Base-by-base conservation (phyloP, 2,797 vertebrate species). In the Chiropotes sagulatus region DNA sequence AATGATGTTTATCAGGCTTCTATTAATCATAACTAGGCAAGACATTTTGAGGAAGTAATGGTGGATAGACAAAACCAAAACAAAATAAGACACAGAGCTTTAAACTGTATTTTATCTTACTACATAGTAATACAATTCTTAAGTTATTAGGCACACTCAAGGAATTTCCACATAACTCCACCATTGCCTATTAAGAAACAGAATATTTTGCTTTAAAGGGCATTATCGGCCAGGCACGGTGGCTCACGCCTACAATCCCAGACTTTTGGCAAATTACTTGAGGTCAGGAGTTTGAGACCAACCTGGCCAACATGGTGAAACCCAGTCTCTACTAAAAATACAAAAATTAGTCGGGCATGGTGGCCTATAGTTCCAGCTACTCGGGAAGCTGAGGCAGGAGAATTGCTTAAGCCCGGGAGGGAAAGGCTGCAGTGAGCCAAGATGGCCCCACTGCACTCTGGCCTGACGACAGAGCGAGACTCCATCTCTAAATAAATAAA, bases 151-250 rank as follows among this genome's bases (percentile, higher is more conserved):
- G 41, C 57, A 92, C 46, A 88, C 20, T 90, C 44, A 94, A 87
- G 46, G 33, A 95, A 70, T 33, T 52, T 57, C 30, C 19, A 91
- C 12, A 44, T 52, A 82, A 96, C 70, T 75, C n/a, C 7, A 93
- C 2, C 48, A 72, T 79, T 86, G 75, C 39, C 78, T 88, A 82
- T 79, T 96, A 14, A 82, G 36, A 89, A 96, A 83, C 46, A 93
- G 20, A 82, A 48, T 93, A 70, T 91, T 97, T 86, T 44, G 93
- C 44, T 64, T 95, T 61, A 94, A 87, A 85, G 13, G 73, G 15
- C 33, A 67, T 67, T 67, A 67, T 67, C 7, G 1, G 33, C 15
- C 2, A 1, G 61, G 15, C 3, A 4, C 0, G 0, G 33, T 67
- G 33, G 33, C 64, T n/a, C 64, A 67, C 2, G 15, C 64, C 15